Base-by-base conservation (phyloP, 1,140 invertebrate genomes). In the Cephus cinctus region DNA sequence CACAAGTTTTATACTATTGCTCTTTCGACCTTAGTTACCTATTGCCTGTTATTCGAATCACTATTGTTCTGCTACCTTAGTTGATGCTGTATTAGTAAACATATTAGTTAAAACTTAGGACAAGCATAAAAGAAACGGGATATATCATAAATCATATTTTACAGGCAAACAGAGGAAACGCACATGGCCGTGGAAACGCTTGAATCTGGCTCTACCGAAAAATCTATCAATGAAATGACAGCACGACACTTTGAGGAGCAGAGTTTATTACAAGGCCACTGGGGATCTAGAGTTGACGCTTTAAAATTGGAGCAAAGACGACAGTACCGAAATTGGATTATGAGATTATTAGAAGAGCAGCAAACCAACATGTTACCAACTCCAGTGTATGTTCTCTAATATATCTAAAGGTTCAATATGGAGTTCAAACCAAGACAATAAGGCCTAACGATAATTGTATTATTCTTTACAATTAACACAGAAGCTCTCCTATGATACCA, bases 281-380 rank as follows among this genome's bases (percentile, higher is more conserved):
- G 89, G 88, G 84, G 85, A 44, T 88, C 84, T 31, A 82, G 85
- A 67, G 73, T 92, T 4, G 83, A 85, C 57, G 84, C 82, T n/a
- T 69, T 90, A 18, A 79, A 84, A 56, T 82, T 87, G 50, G 82
- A 83, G 34, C 90, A 92, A 74, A 82, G 84, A 46, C 71, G 82
- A 23, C 84, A 90, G 52, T 90, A 90, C 64, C 73, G 84, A 44
- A 83, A 91, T 50, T 93, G 90, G 89, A 83, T 94, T 8, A 86
- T 87, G 79, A 78, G 80, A 54, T 80, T 86, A 22, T 78, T 89
- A 43, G 83, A 89, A 63, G 86, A 87, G 43, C 84, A 83, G 53
- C 82, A 87, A 56, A 79, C 75, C 8, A 76, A 75, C 32, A 75
- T 76, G 55, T 50, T 79, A 43, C 72, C 73, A 16, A 81, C 80